These are phyloP conservation scores for Torymus auratus DNA, from an alignment of 2,888 invertebrate genomes.

Conservation along the genomic window DNA sequence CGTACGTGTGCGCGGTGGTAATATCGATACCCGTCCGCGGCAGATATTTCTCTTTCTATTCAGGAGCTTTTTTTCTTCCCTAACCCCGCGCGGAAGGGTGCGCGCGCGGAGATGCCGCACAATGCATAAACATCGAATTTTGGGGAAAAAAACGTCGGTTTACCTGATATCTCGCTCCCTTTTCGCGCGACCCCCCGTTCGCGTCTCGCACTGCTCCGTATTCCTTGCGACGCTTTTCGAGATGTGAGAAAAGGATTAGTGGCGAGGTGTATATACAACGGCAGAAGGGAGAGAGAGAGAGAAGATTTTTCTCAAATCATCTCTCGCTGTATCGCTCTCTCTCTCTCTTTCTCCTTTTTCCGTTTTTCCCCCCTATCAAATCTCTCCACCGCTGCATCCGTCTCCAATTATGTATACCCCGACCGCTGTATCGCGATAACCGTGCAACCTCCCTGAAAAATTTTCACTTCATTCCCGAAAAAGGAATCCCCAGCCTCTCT, in stretches of 20 bases:
- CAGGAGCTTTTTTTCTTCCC: constrained; percentile 46
- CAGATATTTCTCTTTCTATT: constrained; percentile 25
- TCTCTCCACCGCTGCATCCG: constrained; percentile 12
- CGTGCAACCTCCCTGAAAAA: neutral
- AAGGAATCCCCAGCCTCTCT: no score
- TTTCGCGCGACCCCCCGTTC: neutral
- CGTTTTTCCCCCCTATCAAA: constrained; percentile 16
- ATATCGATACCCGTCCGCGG: constrained; percentile 67
- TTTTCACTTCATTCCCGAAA: no score
- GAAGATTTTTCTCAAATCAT: constrained; percentile 58
- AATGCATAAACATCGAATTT: constrained; percentile 64
- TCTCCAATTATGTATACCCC: neutral
- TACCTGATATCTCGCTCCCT: constrained; percentile 53
- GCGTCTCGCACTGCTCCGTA: constrained; percentile 2
- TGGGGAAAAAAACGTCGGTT: constrained; percentile 63
- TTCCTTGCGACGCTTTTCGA: constrained; percentile 56
- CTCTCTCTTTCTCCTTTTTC: neutral
- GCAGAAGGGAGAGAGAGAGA: constrained; percentile 22
- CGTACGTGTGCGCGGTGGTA: constrained; percentile 35
- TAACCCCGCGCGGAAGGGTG: constrained; percentile 31
- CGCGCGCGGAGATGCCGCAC: neutral
- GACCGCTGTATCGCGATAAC: constrained; percentile 21
- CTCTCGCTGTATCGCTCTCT: constrained; percentile 37
- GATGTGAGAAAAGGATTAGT: constrained; percentile 74
- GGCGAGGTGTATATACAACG: constrained; percentile 47